Evolutionary conservation across 2,797 vertebrate species (phyloP), one percentile per base, ranked within the genome.

Genomic region (Urocyon cinereoargenteus): DNA sequence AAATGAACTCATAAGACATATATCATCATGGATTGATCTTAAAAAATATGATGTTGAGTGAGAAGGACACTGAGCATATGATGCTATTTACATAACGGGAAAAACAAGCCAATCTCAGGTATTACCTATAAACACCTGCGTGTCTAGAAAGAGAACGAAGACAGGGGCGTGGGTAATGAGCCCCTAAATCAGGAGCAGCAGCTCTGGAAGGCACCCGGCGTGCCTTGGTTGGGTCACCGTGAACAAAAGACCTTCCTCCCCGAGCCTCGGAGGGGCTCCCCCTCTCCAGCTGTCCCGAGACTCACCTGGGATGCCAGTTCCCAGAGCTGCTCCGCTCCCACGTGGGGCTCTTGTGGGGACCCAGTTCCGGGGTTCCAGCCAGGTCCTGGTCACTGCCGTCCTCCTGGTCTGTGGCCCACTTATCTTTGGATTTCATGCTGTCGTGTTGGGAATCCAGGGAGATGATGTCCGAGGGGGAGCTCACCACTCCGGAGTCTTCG

Each of bases 371-470:
- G 18, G 96, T 83, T 0, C 40, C 81, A 0, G 7, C 2, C 0
- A 16, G 93, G 13, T 97, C 97, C 0, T 57, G 96, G 95, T 98
- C 98, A 5, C 97, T 79, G 64, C 94, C 61, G 31, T 98, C 98
- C 36, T 55, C 19, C 79, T 96, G 98, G 96, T 98, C 98, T 2
- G 97, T 98, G 90, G 98, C 77, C 94, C 98, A 93, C 86, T 81
- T 98, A 24, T 99, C 98, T 92, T 97, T 98, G 86, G 96, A 28
- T 36, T 96, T 99, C 79, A 92, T 26, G 55, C 98, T 98, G 95
- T 98, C 99, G 1, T 99, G 99, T 6, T 99, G 99, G 3, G 99
- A 99, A 87, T 99, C 99, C 98, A 99, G 98, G 12, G 99, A 99
- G 1, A 99, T 78, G 59, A 98, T 98, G 96, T 99, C 99, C 15